These are phyloP conservation scores for Nineta flava DNA, from an alignment of 2,888 invertebrate genomes.

Conservation along the genomic window DNA sequence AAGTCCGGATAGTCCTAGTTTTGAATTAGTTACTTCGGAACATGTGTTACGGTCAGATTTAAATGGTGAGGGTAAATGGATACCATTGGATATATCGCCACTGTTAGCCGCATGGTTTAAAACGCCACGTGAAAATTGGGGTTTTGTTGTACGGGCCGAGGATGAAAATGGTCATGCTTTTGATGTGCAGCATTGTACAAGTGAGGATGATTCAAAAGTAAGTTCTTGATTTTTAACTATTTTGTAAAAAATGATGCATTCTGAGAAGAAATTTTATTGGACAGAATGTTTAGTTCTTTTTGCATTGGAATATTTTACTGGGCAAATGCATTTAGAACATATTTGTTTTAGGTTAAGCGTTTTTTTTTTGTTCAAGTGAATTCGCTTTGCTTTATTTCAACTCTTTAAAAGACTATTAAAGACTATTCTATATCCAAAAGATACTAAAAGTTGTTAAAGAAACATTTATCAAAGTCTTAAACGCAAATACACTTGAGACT, in stretches of 20 bases:
- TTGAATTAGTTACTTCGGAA: slow-evolving; percentile 22
- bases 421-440: too few relatives aligned
- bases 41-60: slow-evolving; percentile 33
- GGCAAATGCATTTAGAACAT: too few relatives aligned
- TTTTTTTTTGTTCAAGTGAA: too few relatives aligned
- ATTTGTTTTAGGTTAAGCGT: too few relatives aligned
- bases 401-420: too few relatives aligned
- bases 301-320: slow-evolving; percentile 13
- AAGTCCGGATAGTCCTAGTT: slow-evolving; percentile 20
- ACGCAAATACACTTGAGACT: too few relatives aligned
- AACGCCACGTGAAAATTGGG: slow-evolving; percentile 55
- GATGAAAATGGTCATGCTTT: slow-evolving; percentile 44
- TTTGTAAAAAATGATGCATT: slow-evolving; percentile 1
- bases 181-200: slow-evolving; percentile 37
- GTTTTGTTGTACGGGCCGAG: slow-evolving; percentile 56
- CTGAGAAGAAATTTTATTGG: slow-evolving; percentile 1
- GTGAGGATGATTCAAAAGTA: slow-evolving; percentile 34
- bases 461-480: too few relatives aligned
- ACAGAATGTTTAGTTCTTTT: background rate
- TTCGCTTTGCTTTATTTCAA: too few relatives aligned
- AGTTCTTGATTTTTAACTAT: background rate
- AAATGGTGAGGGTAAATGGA: slow-evolving; percentile 46
- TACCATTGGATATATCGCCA: slow-evolving; percentile 55
- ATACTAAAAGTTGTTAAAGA: too few relatives aligned
- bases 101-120: slow-evolving; percentile 66